Evolutionary conservation across 2,113 vertebrate genomes (phyloP).

Genomic region (Neotoma lepida): DNA sequence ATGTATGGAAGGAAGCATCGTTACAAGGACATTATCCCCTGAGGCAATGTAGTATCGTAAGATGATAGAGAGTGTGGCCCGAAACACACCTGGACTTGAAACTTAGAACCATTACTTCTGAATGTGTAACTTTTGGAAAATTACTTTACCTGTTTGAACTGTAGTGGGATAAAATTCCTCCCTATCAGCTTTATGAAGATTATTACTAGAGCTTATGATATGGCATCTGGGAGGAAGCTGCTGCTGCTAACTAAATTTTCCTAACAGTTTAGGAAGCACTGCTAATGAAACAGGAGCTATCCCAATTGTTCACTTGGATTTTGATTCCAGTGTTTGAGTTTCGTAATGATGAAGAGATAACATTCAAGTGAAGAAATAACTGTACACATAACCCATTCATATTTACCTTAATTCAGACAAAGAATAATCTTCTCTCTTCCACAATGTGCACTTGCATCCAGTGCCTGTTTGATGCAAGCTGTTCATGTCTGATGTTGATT

Average conservation of each 20-base stretch:
- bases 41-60: background rate
- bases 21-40: background rate
- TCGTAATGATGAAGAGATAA: slow-evolving; percentile 4
- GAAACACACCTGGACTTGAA: slow-evolving; percentile 23
- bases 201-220: slow-evolving; percentile 3
- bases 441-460: background rate
- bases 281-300: background rate
- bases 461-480: background rate
- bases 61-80: background rate
- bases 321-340: slow-evolving; percentile 17
- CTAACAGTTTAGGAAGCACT: background rate
- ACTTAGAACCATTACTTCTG: background rate
- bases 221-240: background rate
- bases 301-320: background rate
- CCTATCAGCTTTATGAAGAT: background rate
- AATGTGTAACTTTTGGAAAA: slow-evolving; percentile 18
- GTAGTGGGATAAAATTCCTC: background rate
- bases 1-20: background rate
- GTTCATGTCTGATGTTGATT: background rate
- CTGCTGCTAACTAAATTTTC: background rate
- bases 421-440: background rate
- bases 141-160: background rate
- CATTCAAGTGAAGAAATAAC: background rate
- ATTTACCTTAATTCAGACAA: background rate
- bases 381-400: background rate